Percentiles rank a stretch among this genome's conserved stretches.
phyloP scores from a whole-genome alignment of 1,140 invertebrate species.

The Tetragonula clypearis region DNA sequence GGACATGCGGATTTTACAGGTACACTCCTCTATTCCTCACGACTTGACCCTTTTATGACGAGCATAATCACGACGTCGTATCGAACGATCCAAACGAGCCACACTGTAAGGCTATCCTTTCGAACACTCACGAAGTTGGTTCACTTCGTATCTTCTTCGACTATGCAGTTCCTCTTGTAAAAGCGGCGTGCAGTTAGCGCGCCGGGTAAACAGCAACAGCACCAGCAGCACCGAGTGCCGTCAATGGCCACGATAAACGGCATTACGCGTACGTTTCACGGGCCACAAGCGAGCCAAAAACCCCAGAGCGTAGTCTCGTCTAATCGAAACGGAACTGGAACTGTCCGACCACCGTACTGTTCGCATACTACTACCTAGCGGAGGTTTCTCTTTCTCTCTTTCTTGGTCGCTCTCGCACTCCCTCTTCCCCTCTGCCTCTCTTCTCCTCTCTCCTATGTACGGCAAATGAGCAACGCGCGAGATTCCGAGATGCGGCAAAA shows the following conservation, averaged over 20 bases:
- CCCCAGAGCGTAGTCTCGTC: conserved; percentile 64
- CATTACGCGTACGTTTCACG: conserved; percentile 58
- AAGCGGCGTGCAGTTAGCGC: conserved; percentile 59
- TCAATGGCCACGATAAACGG: conserved; percentile 65
- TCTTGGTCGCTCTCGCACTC: conserved; percentile 40
- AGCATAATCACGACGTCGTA: conserved; percentile 44
- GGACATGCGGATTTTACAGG: conserved; percentile 59
- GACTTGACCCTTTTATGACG: conserved; percentile 43
- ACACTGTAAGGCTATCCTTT: conserved; percentile 36
- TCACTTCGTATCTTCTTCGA: conserved; percentile 57
- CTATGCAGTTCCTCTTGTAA: conserved; percentile 42
- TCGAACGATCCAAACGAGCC: conserved; percentile 36
- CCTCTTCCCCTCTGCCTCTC: conserved; percentile 42
- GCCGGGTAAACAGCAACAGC: conserved; percentile 62
- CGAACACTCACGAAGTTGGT: conserved; percentile 47
- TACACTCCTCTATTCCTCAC: conserved; percentile 50
- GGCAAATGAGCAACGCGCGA: conserved; percentile 75
- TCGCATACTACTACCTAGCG: conserved; percentile 72
- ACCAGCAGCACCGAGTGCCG: conserved; percentile 60
- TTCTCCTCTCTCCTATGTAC: conserved; percentile 58
- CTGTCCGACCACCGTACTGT: conserved; percentile 73
- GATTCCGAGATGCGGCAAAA: conserved; percentile 78
- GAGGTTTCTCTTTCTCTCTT: conserved; percentile 61
- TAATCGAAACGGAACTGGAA: conserved; percentile 78
- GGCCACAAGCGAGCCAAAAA: conserved; percentile 60